These are phyloP conservation scores for Ectropis grisescens DNA, from an alignment of 1,140 invertebrate genomes.

Conservation along the genomic window DNA sequence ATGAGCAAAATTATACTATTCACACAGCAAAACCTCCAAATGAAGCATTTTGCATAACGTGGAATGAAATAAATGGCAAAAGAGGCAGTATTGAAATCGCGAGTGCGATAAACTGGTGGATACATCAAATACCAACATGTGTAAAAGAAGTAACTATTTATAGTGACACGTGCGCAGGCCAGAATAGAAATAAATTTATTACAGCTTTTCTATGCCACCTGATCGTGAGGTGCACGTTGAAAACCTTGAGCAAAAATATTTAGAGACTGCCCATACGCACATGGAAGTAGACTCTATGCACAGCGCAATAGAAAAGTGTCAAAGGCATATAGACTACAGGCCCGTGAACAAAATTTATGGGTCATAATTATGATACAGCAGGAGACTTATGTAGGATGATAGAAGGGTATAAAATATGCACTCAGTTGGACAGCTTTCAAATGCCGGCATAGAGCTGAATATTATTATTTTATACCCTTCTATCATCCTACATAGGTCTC, in stretches of 20 bases:
- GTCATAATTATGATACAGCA: no score
- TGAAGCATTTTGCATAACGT: conserved; percentile 6
- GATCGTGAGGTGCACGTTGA: conserved; percentile 4
- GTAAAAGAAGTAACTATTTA: conserved; percentile 8
- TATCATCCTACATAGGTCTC: no score
- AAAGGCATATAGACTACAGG: no score
- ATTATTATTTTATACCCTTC: no score
- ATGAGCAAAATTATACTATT: background rate
- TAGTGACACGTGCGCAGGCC: conserved; percentile 10
- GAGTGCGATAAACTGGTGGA: conserved; percentile 7
- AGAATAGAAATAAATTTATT: conserved; percentile 12
- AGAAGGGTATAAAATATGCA: no score
- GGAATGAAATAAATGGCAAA: conserved; percentile 10
- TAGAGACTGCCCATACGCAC: conserved; percentile 18
- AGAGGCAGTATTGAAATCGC: conserved; percentile 9
- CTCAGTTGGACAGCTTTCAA: no score
- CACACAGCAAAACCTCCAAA: conserved; percentile 2
- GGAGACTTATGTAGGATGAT: no score
- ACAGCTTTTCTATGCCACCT: conserved; percentile 6
- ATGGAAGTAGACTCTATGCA: conserved; percentile 3
- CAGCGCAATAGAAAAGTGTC: background rate
- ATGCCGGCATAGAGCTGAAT: no score
- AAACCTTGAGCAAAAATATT: conserved; percentile 34
- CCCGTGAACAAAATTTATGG: no score
- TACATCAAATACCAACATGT: conserved; percentile 3